phyloP scores from a whole-genome alignment of 2,113 vertebrate genomes.

The Gopherus evgoodei region DNA sequence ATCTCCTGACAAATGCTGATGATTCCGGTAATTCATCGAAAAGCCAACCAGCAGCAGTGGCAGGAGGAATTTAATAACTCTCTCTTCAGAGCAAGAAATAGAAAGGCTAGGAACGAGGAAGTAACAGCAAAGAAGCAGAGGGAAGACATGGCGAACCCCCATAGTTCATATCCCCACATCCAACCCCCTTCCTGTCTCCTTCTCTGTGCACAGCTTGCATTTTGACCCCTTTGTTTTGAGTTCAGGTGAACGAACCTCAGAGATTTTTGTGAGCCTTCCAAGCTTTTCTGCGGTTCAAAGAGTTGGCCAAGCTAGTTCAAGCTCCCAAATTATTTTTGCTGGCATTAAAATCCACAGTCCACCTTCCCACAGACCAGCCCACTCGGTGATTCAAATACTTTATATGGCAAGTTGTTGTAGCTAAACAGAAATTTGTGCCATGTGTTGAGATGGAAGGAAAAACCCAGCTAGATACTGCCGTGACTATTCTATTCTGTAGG shows the following conservation, averaged over 20 bases:
- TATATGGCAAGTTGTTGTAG: background rate
- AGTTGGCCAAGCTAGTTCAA: background rate
- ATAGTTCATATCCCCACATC: background rate
- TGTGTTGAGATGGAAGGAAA: background rate
- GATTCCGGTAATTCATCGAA: background rate
- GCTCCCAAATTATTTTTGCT: background rate
- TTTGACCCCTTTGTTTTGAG: background rate
- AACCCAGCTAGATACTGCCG: background rate
- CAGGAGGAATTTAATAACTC: background rate
- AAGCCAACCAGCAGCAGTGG: background rate
- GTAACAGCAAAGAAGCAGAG: background rate
- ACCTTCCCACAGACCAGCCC: too few relatives aligned
- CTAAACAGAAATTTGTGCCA: background rate
- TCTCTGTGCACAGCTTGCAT: background rate
- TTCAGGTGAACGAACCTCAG: background rate
- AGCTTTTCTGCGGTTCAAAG: background rate
- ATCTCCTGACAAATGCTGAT: background rate
- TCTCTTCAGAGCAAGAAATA: background rate
- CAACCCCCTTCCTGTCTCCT: background rate
- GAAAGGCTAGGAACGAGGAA: background rate
- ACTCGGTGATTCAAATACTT: background rate
- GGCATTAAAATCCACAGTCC: background rate
- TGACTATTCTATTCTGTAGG: background rate
- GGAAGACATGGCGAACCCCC: too few relatives aligned
- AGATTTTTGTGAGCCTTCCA: background rate